A percentile compares a stretch with the other conserved stretches of the same genome.
These are phyloP conservation scores for Cecidostiba fungosa DNA, from an alignment of 2,888 invertebrate genomes.

Conservation along the genomic window DNA sequence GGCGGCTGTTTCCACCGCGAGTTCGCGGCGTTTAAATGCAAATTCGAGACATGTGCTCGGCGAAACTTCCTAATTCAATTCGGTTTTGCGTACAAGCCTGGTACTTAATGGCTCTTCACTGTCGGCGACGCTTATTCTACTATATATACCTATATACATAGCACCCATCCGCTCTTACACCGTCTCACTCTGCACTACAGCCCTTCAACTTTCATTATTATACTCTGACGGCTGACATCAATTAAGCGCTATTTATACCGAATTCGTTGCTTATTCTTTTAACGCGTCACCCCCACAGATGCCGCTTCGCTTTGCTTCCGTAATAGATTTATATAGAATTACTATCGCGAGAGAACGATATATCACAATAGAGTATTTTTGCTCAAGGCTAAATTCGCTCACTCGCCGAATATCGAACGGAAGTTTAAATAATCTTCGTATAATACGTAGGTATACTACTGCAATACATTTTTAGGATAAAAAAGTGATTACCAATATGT, in stretches of 20 bases:
- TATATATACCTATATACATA: not conserved
- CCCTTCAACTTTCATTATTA: constrained; percentile 46
- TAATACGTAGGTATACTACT: too few relatives aligned
- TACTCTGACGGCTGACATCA: not conserved
- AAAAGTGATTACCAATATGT: too few relatives aligned
- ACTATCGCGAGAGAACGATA: too few relatives aligned
- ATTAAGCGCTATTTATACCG: not conserved
- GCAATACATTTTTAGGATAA: too few relatives aligned
- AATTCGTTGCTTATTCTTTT: not conserved
- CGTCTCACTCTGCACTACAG: constrained; percentile 22
- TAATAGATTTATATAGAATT: too few relatives aligned
- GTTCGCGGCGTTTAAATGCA: constrained; percentile 70
- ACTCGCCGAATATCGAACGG: too few relatives aligned
- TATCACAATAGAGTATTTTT: too few relatives aligned
- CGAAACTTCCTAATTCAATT: constrained; percentile 77
- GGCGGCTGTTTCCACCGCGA: constrained; percentile 52
- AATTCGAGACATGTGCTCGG: constrained; percentile 74
- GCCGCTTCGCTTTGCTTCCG: too few relatives aligned
- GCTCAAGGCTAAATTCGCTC: too few relatives aligned
- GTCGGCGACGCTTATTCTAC: constrained; percentile 52
- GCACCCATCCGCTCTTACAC: not conserved
- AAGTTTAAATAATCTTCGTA: too few relatives aligned
- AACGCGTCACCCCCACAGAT: too few relatives aligned
- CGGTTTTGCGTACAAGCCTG: constrained; percentile 72
- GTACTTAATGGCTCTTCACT: constrained; percentile 65